Evolutionary conservation across 2,888 invertebrate species (phyloP).

Genomic region (Acleris literana): DNA sequence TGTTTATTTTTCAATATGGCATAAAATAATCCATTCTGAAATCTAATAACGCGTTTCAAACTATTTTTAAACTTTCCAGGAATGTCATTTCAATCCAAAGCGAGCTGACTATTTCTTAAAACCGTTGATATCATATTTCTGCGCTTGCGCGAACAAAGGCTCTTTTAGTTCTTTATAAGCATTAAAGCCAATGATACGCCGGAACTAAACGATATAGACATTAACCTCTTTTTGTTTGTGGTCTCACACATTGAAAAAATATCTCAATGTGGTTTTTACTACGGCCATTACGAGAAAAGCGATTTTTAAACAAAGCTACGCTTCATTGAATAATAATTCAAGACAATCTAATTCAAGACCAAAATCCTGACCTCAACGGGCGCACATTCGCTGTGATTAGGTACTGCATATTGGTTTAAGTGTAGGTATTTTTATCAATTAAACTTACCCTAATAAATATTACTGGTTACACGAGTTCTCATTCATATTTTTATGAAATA

Average conservation of each 20-base stretch:
- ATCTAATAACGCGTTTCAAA: not conserved
- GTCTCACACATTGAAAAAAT: not conserved
- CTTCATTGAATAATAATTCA: not conserved
- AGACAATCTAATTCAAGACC: no score
- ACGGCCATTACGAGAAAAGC: not conserved
- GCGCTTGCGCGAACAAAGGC: slow-evolving; percentile 4
- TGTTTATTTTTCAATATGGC: no score
- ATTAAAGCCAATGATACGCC: slow-evolving; percentile 17
- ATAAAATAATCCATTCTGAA: not conserved
- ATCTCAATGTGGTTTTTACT: slow-evolving; percentile 10
- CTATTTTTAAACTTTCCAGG: slow-evolving; percentile 29
- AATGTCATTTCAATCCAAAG: slow-evolving; percentile 12
- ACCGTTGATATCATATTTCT: slow-evolving; percentile 29
- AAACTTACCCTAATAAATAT: no score
- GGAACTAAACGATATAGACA: slow-evolving; percentile 26
- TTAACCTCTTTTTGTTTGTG: slow-evolving; percentile 27
- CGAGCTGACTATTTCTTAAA: slow-evolving; percentile 2
- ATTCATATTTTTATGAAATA: no score
- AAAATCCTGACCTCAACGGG: no score
- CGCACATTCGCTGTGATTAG: no score
- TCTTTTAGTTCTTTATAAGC: slow-evolving; percentile 4
- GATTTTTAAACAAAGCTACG: not conserved
- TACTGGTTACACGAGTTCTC: no score
- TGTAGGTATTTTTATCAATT: no score
- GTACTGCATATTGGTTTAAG: no score